These are phyloP conservation scores for Mystacornis crossleyi DNA, from an alignment of 2,113 vertebrate genomes.

Conservation along the genomic window DNA sequence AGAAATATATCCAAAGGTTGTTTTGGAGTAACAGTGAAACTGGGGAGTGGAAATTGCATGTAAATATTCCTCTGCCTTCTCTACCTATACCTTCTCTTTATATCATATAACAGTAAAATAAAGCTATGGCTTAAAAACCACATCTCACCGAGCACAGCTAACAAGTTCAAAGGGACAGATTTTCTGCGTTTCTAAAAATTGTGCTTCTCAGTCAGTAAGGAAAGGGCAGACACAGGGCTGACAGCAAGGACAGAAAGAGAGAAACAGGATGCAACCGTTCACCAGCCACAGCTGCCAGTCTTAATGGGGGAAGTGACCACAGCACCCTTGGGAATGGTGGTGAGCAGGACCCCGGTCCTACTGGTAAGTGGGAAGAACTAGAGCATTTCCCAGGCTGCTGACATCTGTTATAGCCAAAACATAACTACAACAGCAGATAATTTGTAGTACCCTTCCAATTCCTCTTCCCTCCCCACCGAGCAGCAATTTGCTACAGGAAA, in stretches of 20 bases:
- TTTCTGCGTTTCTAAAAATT: not conserved
- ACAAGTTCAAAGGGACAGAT: not conserved
- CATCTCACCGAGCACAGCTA: not conserved
- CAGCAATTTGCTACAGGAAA: not conserved
- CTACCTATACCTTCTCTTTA: accelerated
- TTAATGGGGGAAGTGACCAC: not conserved
- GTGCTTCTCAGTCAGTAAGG: not conserved
- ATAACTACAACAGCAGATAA: not conserved
- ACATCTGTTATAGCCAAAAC: not conserved
- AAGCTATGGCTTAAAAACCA: not conserved
- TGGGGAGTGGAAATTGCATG: not conserved
- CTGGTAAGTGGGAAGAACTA: not conserved
- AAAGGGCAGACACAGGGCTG: not conserved
- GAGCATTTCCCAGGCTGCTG: not conserved
- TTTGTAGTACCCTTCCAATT: not conserved
- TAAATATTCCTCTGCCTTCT: not conserved
- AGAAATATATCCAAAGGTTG: not conserved
- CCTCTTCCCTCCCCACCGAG: not conserved
- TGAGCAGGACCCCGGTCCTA: not conserved
- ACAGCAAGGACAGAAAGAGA: not conserved
- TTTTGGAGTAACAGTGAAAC: not conserved
- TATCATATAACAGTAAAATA: not conserved
- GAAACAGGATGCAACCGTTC: not conserved
- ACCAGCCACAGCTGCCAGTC: not conserved
- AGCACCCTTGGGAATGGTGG: not conserved